A percentile compares a stretch with the other conserved stretches of the same genome.
phyloP scores from a whole-genome alignment of 2,888 invertebrate species.

The Metalampra italica region DNA sequence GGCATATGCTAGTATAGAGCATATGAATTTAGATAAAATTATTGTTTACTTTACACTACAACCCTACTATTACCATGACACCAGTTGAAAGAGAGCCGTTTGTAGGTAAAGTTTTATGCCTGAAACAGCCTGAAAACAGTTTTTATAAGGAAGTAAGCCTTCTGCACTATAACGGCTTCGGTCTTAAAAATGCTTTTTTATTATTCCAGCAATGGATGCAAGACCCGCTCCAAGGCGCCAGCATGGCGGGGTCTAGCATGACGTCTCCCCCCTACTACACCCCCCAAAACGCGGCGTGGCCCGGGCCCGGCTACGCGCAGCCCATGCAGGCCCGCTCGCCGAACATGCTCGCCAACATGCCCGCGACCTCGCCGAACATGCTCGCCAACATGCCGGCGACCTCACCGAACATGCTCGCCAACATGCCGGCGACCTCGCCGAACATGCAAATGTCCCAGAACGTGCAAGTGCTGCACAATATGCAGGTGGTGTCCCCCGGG shows the following conservation, averaged over 20 bases:
- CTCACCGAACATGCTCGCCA: constrained; percentile 15
- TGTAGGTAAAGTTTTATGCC: too few relatives aligned
- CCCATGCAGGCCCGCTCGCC: constrained; percentile 8
- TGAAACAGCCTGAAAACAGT: too few relatives aligned
- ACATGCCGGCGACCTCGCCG: neutral
- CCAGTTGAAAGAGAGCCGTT: too few relatives aligned
- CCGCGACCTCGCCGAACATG: constrained; percentile 3
- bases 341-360: constrained; percentile 1
- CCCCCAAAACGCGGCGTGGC: constrained; percentile 17
- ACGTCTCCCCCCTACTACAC: constrained; percentile 6
- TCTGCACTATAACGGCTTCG: too few relatives aligned
- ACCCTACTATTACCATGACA: too few relatives aligned
- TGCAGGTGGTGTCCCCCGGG: constrained; percentile 9
- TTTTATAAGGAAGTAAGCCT: too few relatives aligned
- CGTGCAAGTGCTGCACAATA: constrained; percentile 19
- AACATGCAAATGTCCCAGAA: neutral
- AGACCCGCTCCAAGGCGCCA: constrained; percentile 19
- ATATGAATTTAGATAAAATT: too few relatives aligned
- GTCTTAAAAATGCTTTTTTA: too few relatives aligned
- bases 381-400: neutral
- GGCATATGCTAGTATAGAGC: too few relatives aligned
- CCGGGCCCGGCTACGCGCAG: constrained; percentile 10
- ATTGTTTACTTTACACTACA: too few relatives aligned
- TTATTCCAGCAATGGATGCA: constrained; percentile 16
- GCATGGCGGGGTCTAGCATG: constrained; percentile 19